Evolutionary conservation across 2,797 vertebrate species (phyloP).

Genomic region (Mionectes olivaceus): DNA sequence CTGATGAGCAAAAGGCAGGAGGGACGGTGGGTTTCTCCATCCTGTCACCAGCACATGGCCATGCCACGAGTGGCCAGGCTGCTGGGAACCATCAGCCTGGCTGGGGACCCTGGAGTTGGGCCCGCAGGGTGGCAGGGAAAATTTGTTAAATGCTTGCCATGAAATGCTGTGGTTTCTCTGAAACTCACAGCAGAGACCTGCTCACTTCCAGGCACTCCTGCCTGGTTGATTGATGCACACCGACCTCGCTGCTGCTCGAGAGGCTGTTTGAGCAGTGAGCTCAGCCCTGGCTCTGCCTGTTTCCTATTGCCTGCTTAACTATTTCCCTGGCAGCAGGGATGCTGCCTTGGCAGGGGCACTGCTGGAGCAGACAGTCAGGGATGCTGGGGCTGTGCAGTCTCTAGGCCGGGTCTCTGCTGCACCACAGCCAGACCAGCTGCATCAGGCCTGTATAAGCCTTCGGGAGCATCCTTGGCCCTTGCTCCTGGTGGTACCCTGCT

Average conservation of each 20-base stretch:
- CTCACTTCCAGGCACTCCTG: neutral
- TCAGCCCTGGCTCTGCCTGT: neutral
- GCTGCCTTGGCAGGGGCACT: rapidly evolving
- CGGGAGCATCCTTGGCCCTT: neutral
- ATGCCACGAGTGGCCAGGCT: rapidly evolving
- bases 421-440: neutral
- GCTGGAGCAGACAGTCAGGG: neutral
- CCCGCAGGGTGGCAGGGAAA: neutral
- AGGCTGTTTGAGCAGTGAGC: neutral
- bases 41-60: neutral
- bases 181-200: neutral
- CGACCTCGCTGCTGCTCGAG: rapidly evolving
- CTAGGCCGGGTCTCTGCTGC: neutral
- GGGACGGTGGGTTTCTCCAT: neutral
- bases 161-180: neutral
- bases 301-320: neutral
- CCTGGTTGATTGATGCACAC: neutral
- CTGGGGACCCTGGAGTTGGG: neutral
- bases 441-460: neutral
- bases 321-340: neutral
- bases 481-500: neutral
- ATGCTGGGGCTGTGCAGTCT: neutral
- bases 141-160: neutral
- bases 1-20: neutral
- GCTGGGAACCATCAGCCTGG: neutral